Conservation (phyloP, 2,797 vertebrate species). For the Mionectes olivaceus region DNA sequence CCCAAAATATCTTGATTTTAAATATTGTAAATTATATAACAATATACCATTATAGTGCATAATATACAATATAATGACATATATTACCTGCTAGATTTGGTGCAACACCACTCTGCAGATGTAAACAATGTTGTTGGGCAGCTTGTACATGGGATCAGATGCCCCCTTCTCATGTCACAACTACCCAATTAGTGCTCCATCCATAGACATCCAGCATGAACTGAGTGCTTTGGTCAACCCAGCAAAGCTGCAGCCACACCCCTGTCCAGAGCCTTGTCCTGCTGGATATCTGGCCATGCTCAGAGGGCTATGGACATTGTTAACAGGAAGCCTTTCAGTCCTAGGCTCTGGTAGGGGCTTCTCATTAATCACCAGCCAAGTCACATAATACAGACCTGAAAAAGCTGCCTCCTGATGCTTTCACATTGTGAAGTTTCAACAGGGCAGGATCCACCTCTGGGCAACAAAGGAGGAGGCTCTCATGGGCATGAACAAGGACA, state of each 20-base stretch:
- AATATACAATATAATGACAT: neutral
- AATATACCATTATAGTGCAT: neutral
- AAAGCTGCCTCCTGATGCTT: neutral
- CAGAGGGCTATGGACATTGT: neutral
- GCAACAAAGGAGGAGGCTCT: neutral
- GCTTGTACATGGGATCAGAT: fast-evolving
- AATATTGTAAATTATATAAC: neutral
- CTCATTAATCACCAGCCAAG: neutral
- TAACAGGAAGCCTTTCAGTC: neutral
- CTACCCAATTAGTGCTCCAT: neutral
- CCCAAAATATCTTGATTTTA: neutral
- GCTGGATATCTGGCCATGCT: neutral
- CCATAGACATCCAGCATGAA: neutral
- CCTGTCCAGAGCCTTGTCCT: neutral
- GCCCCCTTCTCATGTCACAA: fast-evolving
- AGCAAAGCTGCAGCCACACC: neutral
- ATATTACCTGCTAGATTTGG: neutral
- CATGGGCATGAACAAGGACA: neutral
- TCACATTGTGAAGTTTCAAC: neutral
- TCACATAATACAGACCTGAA: neutral
- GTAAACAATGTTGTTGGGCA: neutral
- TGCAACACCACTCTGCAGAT: neutral
- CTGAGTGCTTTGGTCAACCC: neutral
- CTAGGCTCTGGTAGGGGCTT: neutral
- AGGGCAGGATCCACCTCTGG: neutral